Evolutionary conservation across 1,140 invertebrate genomes (phyloP).

Genomic region (Paracyclopina nana): DNA sequence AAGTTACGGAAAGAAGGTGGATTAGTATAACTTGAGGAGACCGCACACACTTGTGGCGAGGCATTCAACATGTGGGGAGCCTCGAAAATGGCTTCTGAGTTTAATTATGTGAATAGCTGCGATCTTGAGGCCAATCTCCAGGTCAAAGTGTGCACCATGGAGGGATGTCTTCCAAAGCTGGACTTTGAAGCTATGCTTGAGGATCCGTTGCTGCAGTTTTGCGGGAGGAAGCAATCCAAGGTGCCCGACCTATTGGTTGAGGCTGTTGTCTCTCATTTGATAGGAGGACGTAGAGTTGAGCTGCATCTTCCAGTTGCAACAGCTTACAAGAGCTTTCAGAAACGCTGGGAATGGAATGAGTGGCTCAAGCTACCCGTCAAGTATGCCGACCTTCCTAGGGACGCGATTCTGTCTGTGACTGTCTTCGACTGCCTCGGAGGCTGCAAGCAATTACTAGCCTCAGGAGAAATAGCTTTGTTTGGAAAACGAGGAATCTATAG

Average conservation of each 20-base stretch:
- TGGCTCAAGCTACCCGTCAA: slow-evolving; percentile 80
- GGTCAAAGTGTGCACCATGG: slow-evolving; percentile 88
- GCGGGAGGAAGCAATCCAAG: slow-evolving; percentile 56
- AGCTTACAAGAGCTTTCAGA: slow-evolving; percentile 78
- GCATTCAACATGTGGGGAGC: no score
- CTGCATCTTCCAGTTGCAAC: slow-evolving; percentile 72
- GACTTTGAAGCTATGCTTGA: slow-evolving; percentile 65
- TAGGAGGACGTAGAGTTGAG: slow-evolving; percentile 39
- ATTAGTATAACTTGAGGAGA: no score
- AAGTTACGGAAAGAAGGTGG: no score
- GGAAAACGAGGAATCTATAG: slow-evolving; percentile 3
- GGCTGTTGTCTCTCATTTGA: slow-evolving; percentile 55
- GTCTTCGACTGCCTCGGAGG: slow-evolving; percentile 23
- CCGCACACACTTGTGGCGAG: no score
- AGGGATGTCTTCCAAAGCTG: slow-evolving; percentile 63
- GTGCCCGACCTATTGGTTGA: slow-evolving; percentile 15
- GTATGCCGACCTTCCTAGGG: slow-evolving; percentile 73
- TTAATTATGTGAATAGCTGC: slow-evolving; percentile 57
- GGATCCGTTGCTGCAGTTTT: slow-evolving; percentile 75
- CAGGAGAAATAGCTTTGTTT: slow-evolving; percentile 11
- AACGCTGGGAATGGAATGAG: slow-evolving; percentile 94
- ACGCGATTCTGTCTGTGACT: slow-evolving; percentile 70
- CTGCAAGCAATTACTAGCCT: slow-evolving; percentile 18
- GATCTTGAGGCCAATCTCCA: slow-evolving; percentile 62
- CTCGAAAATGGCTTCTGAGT: no score